phyloP scores from a whole-genome alignment of 1,140 invertebrate species.

The Drosophila kikkawai region DNA sequence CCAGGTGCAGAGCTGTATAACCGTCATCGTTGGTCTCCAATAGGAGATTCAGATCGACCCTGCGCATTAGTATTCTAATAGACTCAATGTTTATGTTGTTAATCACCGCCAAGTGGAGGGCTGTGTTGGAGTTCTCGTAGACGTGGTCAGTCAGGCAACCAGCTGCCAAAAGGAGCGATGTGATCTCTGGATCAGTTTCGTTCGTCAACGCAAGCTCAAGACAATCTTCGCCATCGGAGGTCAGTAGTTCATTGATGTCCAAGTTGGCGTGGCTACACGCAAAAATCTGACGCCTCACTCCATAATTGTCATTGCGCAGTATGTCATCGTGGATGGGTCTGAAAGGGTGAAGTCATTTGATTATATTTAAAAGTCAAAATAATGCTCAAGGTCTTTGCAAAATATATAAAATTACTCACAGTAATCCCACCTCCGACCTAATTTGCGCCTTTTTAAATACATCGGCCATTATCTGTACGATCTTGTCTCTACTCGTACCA shows the following conservation, averaged over 20 bases:
- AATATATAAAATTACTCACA: slow-evolving; percentile 45
- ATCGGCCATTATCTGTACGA: slow-evolving; percentile 39
- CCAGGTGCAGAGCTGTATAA: slow-evolving; percentile 72
- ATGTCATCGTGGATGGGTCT: slow-evolving; percentile 77
- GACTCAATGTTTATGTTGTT: slow-evolving; percentile 65
- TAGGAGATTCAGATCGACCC: slow-evolving; percentile 67
- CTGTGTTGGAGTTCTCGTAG: slow-evolving; percentile 69
- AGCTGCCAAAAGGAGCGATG: slow-evolving; percentile 45
- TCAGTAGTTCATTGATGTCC: slow-evolving; percentile 66
- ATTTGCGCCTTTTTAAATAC: slow-evolving; percentile 22
- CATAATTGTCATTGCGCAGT: slow-evolving; percentile 34
- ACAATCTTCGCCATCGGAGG: slow-evolving; percentile 68
- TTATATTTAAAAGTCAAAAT: background rate
- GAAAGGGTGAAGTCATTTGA: background rate
- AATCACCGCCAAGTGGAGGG: slow-evolving; percentile 69
- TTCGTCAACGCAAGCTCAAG: slow-evolving; percentile 65
- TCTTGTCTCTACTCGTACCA: slow-evolving; percentile 10
- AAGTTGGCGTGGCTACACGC: slow-evolving; percentile 41
- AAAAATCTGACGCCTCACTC: slow-evolving; percentile 52
- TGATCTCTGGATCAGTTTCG: slow-evolving; percentile 54
- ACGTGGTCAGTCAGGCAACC: slow-evolving; percentile 52
- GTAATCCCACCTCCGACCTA: slow-evolving; percentile 38
- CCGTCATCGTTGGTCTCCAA: slow-evolving; percentile 74
- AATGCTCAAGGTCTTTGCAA: background rate
- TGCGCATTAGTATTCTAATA: slow-evolving; percentile 47